Evolutionary conservation across 2,888 invertebrate genomes (phyloP), one percentile per base, ranked within the genome.

Genomic region (Archips xylosteana): DNA sequence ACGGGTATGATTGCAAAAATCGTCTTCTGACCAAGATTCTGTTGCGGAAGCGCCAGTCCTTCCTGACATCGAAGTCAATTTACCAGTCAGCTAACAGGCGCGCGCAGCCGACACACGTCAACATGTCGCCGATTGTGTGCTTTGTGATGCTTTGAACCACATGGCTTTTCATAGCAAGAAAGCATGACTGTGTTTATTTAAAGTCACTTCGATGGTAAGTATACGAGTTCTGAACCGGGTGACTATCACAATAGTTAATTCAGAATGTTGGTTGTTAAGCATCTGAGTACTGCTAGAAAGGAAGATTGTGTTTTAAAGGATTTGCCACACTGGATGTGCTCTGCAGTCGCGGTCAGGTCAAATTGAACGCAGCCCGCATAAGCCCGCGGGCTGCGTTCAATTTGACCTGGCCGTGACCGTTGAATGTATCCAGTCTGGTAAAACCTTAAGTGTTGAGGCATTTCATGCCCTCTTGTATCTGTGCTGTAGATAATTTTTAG

Each of bases 81-180:
- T 78, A 76, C 60, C 75, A 77, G 76, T 77, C 78, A 74, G 51
- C 42, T 5, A 64, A 39, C 62, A 59, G 66, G 23, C 51, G 74
- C 70, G 67, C 71, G 68, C 71, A 42, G 47, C 34, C 47, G 78
- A 78, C 78, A 60, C 59, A 61, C 64, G 75, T 76, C 76, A 76
- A 69, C 76, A 8, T 70, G 75, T 74, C 75, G 13, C 73, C 75
- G 67, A 77, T 76, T 78, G 78, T 78, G 77, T 76, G 71, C 77
- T 74, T 75, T 75, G 57, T 68, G 70, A 62, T 61, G 54, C 60
- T 69, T 65, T 69, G 62, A 70, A 70, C 67, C 65, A 65, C 45
- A 23, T 42, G 42, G 64, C 49, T 32, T 49, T 64, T 62, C 60
- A 66, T 45, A 64, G 47, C 74, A 70, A 57, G 74, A 74, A 74